Evolutionary conservation across 2,888 invertebrate genomes (phyloP).

Genomic region (Pollenia griseotomentosa): DNA sequence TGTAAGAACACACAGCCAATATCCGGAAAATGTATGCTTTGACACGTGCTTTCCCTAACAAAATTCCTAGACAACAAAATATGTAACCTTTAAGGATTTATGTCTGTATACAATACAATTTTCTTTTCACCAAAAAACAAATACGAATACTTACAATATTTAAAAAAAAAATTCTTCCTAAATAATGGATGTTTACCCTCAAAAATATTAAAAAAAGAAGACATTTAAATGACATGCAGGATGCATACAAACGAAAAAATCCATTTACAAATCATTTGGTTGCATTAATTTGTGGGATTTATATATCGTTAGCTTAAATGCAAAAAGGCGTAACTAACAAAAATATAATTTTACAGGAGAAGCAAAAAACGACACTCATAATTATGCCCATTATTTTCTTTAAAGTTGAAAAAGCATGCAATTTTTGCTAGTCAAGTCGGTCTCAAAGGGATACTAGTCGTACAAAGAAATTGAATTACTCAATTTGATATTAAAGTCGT

Average conservation of each 20-base stretch:
- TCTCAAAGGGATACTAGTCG: too few relatives aligned
- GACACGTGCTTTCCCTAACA: slow-evolving; percentile 54
- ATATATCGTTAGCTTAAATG: too few relatives aligned
- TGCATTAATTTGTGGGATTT: slow-evolving; percentile 59
- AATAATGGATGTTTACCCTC: slow-evolving; percentile 22
- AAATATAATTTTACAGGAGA: too few relatives aligned
- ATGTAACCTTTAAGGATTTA: slow-evolving; percentile 64
- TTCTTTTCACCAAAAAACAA: neutral
- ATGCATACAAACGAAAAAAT: slow-evolving; percentile 42
- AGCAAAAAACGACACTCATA: too few relatives aligned
- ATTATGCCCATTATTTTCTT: too few relatives aligned
- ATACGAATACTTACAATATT: neutral
- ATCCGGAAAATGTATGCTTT: slow-evolving; percentile 62
- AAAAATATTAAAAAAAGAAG: neutral
- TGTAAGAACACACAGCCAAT: slow-evolving; percentile 16
- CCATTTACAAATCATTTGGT: slow-evolving; percentile 45
- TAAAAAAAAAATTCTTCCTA: slow-evolving; percentile 21
- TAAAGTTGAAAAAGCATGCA: too few relatives aligned
- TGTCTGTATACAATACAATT: neutral
- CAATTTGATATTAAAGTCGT: too few relatives aligned
- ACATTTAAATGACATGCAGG: slow-evolving; percentile 36
- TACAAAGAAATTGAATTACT: too few relatives aligned
- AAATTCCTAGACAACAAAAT: slow-evolving; percentile 31
- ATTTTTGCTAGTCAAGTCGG: too few relatives aligned
- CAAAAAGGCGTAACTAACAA: too few relatives aligned